Evolutionary conservation across 1,140 invertebrate genomes (phyloP).

Genomic region (Sinonovacula constricta): DNA sequence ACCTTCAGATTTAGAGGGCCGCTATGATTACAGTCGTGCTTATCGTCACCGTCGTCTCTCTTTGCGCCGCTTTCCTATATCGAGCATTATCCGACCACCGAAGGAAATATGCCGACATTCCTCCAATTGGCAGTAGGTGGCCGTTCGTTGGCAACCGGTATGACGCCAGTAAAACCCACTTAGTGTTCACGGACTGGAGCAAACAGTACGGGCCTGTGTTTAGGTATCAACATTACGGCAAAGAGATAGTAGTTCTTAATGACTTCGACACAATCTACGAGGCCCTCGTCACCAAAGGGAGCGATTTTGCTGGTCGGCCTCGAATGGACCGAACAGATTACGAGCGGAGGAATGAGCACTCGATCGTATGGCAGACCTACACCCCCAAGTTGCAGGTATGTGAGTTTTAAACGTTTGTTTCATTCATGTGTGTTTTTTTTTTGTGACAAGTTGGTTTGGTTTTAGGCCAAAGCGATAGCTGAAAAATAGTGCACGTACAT

Average conservation of each 20-base stretch:
- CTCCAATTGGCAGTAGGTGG: constrained; percentile 50
- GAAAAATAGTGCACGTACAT: background rate
- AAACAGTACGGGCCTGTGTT: constrained; percentile 65
- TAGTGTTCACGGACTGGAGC: constrained; percentile 61
- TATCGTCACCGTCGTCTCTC: background rate
- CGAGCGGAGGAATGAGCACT: constrained; percentile 55
- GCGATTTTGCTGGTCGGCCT: constrained; percentile 69
- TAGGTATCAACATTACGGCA: constrained; percentile 59
- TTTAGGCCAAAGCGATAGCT: background rate
- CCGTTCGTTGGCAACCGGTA: constrained; percentile 68
- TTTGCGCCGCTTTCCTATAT: constrained; percentile 10
- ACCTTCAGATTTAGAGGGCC: too few species aligned
- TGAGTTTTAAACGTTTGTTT: background rate
- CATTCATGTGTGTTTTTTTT: background rate
- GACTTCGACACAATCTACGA: constrained; percentile 64
- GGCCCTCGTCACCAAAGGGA: constrained; percentile 61
- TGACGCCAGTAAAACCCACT: constrained; percentile 60
- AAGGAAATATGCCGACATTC: constrained; percentile 51
- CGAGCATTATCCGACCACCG: background rate
- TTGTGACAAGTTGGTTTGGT: background rate
- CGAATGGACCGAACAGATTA: constrained; percentile 64
- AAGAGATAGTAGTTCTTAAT: constrained; percentile 69
- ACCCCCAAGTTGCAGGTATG: constrained; percentile 60
- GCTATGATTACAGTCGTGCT: constrained; percentile 25
- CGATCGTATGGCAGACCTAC: constrained; percentile 73